Evolutionary conservation across 2,888 invertebrate genomes (phyloP), one percentile per base, ranked within the genome.

Genomic region (Polyommatus iphigenia): DNA sequence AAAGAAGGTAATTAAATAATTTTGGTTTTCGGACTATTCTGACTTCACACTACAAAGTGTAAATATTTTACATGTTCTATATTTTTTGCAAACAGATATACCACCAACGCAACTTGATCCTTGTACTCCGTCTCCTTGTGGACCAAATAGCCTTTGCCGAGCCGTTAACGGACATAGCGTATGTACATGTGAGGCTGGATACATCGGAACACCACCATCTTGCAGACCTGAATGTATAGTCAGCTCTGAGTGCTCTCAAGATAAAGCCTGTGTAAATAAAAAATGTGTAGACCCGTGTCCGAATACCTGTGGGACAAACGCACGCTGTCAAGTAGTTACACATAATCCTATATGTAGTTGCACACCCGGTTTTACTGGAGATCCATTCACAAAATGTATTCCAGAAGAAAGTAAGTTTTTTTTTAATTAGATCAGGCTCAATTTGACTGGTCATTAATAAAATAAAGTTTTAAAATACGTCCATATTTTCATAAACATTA

Each of bases 291-390:
- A 98, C 88, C 98, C 98, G 13, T 98, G 98, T 85, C 96, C 96
- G 29, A 97, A 97, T 81, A 96, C 97, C 18, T 98, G 98, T 85
- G 98, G 98, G 71, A 89, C 96, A 76, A 97, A 97, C 85, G 97
- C 98, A 54, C 95, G 96, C 81, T 98, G 98, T 85, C 96, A 96
- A 90, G 97, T 97, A 76, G 96, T 97, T 77, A 97, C 97, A 83
- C 98, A 98, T 86, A 97, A 97, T 87, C 97, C 98, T 57, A 97
- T 98, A 84, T 98, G 98, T 90, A 97, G 96, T 85, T 98, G 98
- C 86, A 95, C 96, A 79, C 94, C 95, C 82, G 97, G 97, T 82
- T 97, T 95, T 87, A 96, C 96, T 62, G 98, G 98, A 79, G 97
- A 98, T 95, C 97, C 98, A 72, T 97, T 97, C 86, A 94, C 95